phyloP scores from a whole-genome alignment of 2,888 invertebrate genomes.

The Drosophila neotestacea region DNA sequence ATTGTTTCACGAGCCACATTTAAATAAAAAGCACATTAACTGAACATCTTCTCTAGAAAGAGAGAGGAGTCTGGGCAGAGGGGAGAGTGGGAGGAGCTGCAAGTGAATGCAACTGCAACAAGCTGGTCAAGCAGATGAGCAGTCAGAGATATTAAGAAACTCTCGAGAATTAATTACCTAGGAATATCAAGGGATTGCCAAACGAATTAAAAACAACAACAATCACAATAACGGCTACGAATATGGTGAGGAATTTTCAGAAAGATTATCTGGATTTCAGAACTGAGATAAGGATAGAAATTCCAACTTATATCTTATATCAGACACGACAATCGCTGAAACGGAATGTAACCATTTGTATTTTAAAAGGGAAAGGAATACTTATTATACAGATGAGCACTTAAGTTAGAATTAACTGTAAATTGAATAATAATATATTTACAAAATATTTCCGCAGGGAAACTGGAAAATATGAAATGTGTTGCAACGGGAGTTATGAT shows the following conservation, averaged over 20 bases:
- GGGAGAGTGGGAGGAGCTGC: not conserved
- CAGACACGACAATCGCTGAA: not conserved
- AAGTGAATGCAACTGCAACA: slow-evolving; percentile 4
- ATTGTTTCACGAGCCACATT: slow-evolving; percentile 32
- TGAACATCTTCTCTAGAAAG: not conserved
- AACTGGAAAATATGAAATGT: too few species aligned
- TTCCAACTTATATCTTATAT: not conserved
- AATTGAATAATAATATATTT: too few species aligned
- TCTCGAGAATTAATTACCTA: slow-evolving; percentile 57
- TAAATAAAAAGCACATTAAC: slow-evolving; percentile 59
- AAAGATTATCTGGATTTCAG: not conserved
- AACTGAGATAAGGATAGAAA: not conserved
- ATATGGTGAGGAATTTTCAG: slow-evolving; percentile 11
- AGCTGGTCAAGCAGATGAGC: slow-evolving; percentile 72
- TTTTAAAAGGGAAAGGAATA: not conserved
- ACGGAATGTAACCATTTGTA: not conserved
- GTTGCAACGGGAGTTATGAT: too few species aligned
- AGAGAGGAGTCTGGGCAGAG: too few species aligned
- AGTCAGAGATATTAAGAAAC: slow-evolving; percentile 59
- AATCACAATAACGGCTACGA: slow-evolving; percentile 1
- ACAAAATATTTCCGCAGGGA: too few species aligned
- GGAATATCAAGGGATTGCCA: slow-evolving; percentile 36
- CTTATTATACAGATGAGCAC: not conserved
- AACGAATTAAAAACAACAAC: slow-evolving; percentile 38
- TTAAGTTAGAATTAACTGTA: too few species aligned